Evolutionary conservation across 1,140 invertebrate species (phyloP).

Genomic region (Euura saliciscinereae): DNA sequence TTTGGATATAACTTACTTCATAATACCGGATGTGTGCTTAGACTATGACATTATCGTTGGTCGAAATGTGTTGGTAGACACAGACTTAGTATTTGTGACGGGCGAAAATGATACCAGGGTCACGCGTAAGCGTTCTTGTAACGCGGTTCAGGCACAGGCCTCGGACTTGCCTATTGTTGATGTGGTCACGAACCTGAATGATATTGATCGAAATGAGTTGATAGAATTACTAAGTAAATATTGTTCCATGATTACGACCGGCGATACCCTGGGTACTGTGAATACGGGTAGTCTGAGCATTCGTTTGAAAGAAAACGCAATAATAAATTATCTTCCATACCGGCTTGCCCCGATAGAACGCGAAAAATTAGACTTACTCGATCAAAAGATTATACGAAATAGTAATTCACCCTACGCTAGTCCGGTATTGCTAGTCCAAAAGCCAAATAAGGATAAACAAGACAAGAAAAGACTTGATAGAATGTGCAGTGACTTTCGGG

Average conservation of each 20-base stretch:
- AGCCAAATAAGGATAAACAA: background rate
- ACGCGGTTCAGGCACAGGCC: too few relatives aligned
- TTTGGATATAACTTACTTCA: too few relatives aligned
- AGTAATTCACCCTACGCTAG: background rate
- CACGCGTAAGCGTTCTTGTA: too few relatives aligned
- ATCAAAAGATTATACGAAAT: background rate
- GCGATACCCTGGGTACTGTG: background rate
- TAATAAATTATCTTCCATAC: slow-evolving; percentile 35
- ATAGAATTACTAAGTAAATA: too few relatives aligned
- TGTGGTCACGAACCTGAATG: too few relatives aligned
- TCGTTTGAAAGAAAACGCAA: slow-evolving; percentile 36
- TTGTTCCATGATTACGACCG: background rate
- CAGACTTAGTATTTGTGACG: too few relatives aligned
- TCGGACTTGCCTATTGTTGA: too few relatives aligned
- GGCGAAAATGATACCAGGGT: too few relatives aligned
- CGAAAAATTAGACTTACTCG: slow-evolving; percentile 27
- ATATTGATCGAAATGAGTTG: too few relatives aligned
- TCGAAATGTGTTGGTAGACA: too few relatives aligned
- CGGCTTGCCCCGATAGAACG: slow-evolving; percentile 32
- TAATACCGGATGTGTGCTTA: too few relatives aligned
- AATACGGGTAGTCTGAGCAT: slow-evolving; percentile 16
- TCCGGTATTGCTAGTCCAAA: background rate
- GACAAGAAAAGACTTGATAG: background rate
- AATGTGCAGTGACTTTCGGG: slow-evolving; percentile 18
- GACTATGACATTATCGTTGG: too few relatives aligned